Percentiles rank a stretch among this genome's conserved stretches.
These are phyloP conservation scores for Eristalis pertinax DNA, from an alignment of 2,888 invertebrate species.

Conservation along the genomic window DNA sequence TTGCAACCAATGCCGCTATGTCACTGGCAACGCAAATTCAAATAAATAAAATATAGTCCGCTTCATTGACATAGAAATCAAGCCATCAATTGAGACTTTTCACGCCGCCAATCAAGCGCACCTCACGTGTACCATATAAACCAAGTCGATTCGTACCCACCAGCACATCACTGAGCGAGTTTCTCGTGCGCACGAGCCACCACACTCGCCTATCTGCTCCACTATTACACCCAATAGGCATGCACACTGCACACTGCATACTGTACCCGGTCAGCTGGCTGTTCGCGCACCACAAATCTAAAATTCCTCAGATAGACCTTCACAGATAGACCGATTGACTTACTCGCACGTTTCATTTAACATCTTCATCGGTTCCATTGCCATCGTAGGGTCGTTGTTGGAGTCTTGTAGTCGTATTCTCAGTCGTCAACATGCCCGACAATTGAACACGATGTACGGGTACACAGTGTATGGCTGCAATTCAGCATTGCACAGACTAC, in stretches of 20 bases:
- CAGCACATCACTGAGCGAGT: conserved; percentile 24
- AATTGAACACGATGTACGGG: conserved; percentile 42
- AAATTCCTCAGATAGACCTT: conserved; percentile 68
- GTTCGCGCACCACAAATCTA: conserved; percentile 63
- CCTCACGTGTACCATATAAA: conserved; percentile 46
- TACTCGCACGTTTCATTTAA: conserved; percentile 70
- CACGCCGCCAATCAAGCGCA: conserved; percentile 71
- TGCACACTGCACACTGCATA: neutral
- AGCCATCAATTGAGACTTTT: conserved; percentile 70
- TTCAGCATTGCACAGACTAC: conserved; percentile 20
- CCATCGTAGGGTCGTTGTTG: conserved; percentile 12
- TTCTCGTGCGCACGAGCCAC: conserved; percentile 63
- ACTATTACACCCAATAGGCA: conserved; percentile 62
- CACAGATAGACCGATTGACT: conserved; percentile 71
- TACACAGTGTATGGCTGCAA: conserved; percentile 32
- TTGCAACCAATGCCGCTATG: no score
- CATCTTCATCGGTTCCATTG: conserved; percentile 59
- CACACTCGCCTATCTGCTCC: conserved; percentile 36
- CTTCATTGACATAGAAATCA: conserved; percentile 67
- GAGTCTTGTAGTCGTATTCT: conserved; percentile 13
- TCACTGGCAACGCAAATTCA: neutral
- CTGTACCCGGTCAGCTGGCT: conserved; percentile 13
- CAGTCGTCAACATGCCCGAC: conserved; percentile 47
- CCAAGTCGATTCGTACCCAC: conserved; percentile 12
- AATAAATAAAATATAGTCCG: conserved; percentile 48